Percentiles rank a stretch among this genome's conserved stretches.
Evolutionary conservation across 2,797 vertebrate species (phyloP).

Genomic region (Cyprinella venusta): DNA sequence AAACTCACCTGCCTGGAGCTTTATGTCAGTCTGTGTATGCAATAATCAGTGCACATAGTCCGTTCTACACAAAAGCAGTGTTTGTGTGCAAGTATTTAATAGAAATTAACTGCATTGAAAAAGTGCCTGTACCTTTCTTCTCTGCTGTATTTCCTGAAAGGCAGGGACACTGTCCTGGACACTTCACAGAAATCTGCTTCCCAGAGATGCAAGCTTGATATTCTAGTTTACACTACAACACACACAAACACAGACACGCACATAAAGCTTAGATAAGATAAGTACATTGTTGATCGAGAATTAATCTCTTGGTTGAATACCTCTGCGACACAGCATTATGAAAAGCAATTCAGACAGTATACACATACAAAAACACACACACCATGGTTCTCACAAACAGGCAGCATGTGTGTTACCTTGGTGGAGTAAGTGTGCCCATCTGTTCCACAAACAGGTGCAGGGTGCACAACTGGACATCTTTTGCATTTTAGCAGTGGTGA

Average conservation of each 20-base stretch:
- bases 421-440: conserved; percentile 92
- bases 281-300: conserved; percentile 30
- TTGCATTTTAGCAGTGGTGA: conserved; percentile 85
- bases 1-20: neutral
- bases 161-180: conserved; percentile 90
- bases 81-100: conserved; percentile 19
- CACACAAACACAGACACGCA: conserved; percentile 42
- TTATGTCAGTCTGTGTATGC: neutral
- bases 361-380: conserved; percentile 8
- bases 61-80: conserved; percentile 4
- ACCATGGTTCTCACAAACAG: neutral
- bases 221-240: conserved; percentile 92
- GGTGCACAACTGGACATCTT: conserved; percentile 86
- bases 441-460: conserved; percentile 89
- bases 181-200: conserved; percentile 91
- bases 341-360: conserved; percentile 17
- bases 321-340: conserved; percentile 35
- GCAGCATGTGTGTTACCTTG: conserved; percentile 76
- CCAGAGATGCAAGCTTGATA: conserved; percentile 93
- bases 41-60: neutral
- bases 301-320: conserved; percentile 40
- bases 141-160: conserved; percentile 75
- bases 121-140: conserved; percentile 82
- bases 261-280: conserved; percentile 34
- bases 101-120: neutral